phyloP scores from a whole-genome alignment of 1,140 invertebrate species.

The Drosophila azteca region DNA sequence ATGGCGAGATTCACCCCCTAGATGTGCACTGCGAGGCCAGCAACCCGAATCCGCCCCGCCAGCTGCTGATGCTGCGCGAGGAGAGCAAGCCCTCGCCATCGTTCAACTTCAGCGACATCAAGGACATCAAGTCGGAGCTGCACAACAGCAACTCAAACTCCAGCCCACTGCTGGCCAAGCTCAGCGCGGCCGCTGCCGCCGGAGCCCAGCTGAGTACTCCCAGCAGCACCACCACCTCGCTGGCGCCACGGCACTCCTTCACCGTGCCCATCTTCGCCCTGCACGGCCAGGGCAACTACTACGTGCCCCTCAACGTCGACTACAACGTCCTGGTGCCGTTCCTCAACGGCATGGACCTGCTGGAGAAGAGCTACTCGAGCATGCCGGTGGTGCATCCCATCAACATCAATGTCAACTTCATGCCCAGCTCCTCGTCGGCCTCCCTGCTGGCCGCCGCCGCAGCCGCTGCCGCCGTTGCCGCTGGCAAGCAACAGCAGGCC shows the following conservation, averaged over 20 bases:
- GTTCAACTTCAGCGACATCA: conserved; percentile 69
- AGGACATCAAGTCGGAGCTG: conserved; percentile 78
- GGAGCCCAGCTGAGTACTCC: conserved; percentile 58
- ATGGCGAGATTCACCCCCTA: conserved; percentile 44
- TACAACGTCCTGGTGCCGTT: conserved; percentile 89
- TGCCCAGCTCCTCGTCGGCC: conserved; percentile 60
- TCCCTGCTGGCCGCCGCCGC: conserved; percentile 70
- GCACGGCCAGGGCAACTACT: conserved; percentile 94
- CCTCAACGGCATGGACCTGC: conserved; percentile 86
- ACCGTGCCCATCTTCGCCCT: conserved; percentile 91
- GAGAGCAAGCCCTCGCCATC: conserved; percentile 58
- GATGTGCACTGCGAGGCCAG: conserved; percentile 48
- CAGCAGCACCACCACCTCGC: conserved; percentile 77
- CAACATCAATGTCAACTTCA: conserved; percentile 94
- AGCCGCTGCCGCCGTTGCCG: conserved; percentile 68
- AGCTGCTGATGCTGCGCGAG: conserved; percentile 47
- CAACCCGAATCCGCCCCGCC: conserved; percentile 11
- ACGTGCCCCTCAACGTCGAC: conserved; percentile 95
- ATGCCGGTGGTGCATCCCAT: conserved; percentile 92
- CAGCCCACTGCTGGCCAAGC: conserved; percentile 56
- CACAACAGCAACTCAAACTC: conserved; percentile 68
- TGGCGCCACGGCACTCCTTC: conserved; percentile 75
- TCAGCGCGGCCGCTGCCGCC: conserved; percentile 27
- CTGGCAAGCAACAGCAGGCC: conserved; percentile 62
- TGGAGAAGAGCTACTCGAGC: conserved; percentile 85